phyloP scores from a whole-genome alignment of 1,140 invertebrate species.

The Brevipalpus yothersi region DNA sequence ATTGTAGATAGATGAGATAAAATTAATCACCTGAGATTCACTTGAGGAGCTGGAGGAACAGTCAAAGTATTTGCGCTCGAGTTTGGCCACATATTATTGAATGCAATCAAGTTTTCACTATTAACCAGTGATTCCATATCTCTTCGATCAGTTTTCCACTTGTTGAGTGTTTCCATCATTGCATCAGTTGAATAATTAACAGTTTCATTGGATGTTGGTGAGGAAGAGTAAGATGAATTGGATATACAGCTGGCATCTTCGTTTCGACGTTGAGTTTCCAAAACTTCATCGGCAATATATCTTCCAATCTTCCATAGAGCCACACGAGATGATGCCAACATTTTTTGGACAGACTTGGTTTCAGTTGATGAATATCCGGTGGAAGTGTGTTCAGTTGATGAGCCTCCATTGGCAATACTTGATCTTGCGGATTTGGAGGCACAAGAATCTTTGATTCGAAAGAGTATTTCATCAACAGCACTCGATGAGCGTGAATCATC shows the following conservation, averaged over 20 bases:
- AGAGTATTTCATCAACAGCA: background rate
- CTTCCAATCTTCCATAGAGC: slow-evolving; percentile 16
- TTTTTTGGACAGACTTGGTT: background rate
- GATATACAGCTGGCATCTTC: background rate
- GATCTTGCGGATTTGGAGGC: background rate
- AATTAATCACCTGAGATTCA: no score
- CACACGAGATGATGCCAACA: background rate
- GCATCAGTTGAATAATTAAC: no score
- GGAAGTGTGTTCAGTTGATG: background rate
- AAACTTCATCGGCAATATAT: slow-evolving; percentile 20
- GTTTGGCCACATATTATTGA: no score
- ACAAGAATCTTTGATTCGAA: background rate
- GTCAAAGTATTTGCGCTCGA: no score
- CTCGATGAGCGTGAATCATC: background rate
- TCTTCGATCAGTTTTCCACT: no score
- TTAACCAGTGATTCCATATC: no score
- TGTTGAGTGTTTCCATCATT: no score
- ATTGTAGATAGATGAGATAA: no score
- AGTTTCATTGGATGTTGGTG: background rate
- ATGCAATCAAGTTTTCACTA: no score
- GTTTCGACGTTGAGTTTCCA: slow-evolving; percentile 15
- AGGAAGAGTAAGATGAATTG: background rate
- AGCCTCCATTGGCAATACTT: background rate
- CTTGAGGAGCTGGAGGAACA: no score
- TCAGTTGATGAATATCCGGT: background rate